These are phyloP conservation scores for Rhinophrynus dorsalis DNA, from an alignment of 2,797 vertebrate species.

Conservation along the genomic window DNA sequence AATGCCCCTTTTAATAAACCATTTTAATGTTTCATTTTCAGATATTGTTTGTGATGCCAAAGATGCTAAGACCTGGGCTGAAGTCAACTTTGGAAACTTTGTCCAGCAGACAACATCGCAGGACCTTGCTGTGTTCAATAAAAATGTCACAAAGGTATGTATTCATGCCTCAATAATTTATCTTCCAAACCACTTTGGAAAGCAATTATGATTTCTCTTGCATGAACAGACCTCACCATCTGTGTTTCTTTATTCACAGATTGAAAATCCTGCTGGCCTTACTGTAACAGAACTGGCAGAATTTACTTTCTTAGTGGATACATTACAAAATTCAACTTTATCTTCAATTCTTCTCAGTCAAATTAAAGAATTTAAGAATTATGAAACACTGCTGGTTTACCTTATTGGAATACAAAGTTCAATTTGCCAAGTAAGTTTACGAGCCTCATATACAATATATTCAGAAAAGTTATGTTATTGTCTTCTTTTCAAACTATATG, in stretches of 20 bases:
- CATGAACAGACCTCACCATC: too few relatives aligned
- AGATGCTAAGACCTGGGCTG: neutral
- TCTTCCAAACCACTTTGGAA: neutral
- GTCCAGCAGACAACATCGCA: neutral
- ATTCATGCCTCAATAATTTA: neutral
- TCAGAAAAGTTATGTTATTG: too few relatives aligned
- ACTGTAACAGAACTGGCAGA: neutral
- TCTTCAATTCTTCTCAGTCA: neutral
- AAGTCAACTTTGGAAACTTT: neutral
- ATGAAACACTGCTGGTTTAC: constrained; percentile 4
- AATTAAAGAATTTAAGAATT: constrained; percentile 22
- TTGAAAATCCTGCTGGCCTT: neutral
- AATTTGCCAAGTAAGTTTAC: constrained; percentile 26
- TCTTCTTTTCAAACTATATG: neutral
- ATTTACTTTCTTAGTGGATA: constrained; percentile 18
- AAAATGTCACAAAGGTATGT: neutral
- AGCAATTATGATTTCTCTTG: too few relatives aligned
- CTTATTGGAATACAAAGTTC: neutral
- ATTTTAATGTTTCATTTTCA: too few relatives aligned
- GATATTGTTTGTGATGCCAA: neutral
- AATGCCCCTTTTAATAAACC: too few relatives aligned
- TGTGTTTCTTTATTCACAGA: neutral
- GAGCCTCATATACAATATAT: neutral
- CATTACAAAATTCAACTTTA: constrained; percentile 5
- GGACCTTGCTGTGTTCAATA: neutral